Percentiles rank a stretch among this genome's conserved stretches.
Conservation (phyloP, 1,140 invertebrate genomes). For the Branchinecta lindahli region DNA sequence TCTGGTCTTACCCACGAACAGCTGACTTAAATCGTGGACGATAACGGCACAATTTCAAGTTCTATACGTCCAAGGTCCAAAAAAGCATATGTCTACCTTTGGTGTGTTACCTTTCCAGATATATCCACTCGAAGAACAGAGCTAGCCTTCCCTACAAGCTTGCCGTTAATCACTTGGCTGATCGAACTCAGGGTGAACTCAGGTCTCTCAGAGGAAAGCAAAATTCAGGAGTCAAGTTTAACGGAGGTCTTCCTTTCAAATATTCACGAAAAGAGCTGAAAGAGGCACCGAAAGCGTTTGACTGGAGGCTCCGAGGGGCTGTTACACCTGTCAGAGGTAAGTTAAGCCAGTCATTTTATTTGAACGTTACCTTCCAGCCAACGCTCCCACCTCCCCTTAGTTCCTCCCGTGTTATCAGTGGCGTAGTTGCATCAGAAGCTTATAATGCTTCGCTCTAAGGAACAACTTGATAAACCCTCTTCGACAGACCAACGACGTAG, state of each 20-base stretch:
- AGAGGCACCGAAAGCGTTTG: conserved; percentile 48
- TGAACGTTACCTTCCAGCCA: neutral
- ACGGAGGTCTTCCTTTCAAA: conserved; percentile 61
- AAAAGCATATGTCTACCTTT: too few species aligned
- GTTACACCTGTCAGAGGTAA: conserved; percentile 83
- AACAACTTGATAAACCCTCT: too few species aligned
- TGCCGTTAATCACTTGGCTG: conserved; percentile 74
- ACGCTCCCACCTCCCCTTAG: too few species aligned
- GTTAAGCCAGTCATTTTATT: conserved; percentile 15
- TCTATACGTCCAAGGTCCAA: too few species aligned
- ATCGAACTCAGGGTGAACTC: conserved; percentile 59
- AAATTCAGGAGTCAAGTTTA: conserved; percentile 42
- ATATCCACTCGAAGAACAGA: conserved; percentile 68
- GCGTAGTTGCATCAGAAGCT: too few species aligned
- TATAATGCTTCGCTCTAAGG: too few species aligned
- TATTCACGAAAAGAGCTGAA: conserved; percentile 34
- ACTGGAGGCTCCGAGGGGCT: conserved; percentile 82
- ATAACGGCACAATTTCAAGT: too few species aligned
- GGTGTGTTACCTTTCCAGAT: conserved; percentile 36
- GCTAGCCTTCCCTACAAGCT: conserved; percentile 54
- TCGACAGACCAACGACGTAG: too few species aligned
- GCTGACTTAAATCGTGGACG: too few species aligned
- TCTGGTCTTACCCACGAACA: too few species aligned
- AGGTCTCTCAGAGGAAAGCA: conserved; percentile 57
- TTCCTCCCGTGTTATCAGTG: too few species aligned